These are phyloP conservation scores for Diarsia dahlii DNA, from an alignment of 2,888 invertebrate species.

Conservation along the genomic window DNA sequence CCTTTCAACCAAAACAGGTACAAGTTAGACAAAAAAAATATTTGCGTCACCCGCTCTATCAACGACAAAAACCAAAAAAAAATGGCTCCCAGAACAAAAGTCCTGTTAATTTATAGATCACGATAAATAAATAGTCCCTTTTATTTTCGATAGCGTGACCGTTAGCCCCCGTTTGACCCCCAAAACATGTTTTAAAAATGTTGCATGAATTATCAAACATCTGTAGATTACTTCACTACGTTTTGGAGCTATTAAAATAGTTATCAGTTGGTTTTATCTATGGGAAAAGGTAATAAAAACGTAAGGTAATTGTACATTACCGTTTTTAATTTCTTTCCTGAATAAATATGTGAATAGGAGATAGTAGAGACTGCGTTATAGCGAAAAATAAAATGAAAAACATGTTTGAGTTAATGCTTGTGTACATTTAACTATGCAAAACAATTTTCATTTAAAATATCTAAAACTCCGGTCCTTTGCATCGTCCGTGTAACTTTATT, in stretches of 20 bases:
- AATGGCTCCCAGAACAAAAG: conserved; percentile 73
- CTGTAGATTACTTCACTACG: conserved; percentile 55
- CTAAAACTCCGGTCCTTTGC: not conserved
- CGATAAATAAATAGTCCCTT: conserved; percentile 69
- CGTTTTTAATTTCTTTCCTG: conserved; percentile 6
- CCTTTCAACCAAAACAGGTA: conserved; percentile 51
- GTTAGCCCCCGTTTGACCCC: conserved; percentile 54
- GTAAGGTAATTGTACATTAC: conserved; percentile 45
- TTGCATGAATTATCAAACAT: conserved; percentile 61
- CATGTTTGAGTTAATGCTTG: conserved; percentile 9
- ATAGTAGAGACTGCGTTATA: not conserved
- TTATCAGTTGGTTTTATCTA: conserved; percentile 61
- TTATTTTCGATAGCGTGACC: conserved; percentile 69
- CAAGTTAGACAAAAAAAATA: conserved; percentile 54
- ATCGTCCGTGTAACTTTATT: conserved; percentile 17
- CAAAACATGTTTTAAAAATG: conserved; percentile 53
- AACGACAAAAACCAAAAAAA: conserved; percentile 65
- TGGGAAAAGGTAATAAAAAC: conserved; percentile 47
- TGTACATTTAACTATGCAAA: conserved; percentile 1
- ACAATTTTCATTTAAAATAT: conserved; percentile 19
- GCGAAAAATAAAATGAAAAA: conserved; percentile 10
- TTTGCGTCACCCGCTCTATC: conserved; percentile 65
- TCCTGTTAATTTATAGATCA: conserved; percentile 78
- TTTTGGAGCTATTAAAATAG: conserved; percentile 52
- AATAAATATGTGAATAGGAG: conserved; percentile 5